phyloP scores from a whole-genome alignment of 2,113 vertebrate species.

The Cacatua alba region DNA sequence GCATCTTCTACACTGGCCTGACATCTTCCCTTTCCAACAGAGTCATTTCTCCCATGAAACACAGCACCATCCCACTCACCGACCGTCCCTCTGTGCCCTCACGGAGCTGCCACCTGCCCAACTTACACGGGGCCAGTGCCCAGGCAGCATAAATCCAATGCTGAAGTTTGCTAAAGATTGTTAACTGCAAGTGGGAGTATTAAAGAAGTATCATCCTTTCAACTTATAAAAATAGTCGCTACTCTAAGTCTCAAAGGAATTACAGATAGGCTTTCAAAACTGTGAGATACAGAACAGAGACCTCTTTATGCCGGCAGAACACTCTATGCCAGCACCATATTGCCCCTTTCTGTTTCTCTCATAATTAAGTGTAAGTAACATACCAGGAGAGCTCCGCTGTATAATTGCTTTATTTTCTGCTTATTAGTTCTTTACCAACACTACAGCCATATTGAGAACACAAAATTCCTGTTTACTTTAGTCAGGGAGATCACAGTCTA shows the following conservation, averaged over 20 bases:
- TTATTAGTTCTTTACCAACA: conserved; percentile 81
- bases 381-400: conserved; percentile 78
- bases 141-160: not conserved
- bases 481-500: conserved; percentile 79
- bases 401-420: conserved; percentile 84
- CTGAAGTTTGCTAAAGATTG: not conserved
- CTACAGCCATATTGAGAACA: conserved; percentile 81
- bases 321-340: not conserved
- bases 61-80: fast-evolving
- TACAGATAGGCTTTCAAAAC: not conserved
- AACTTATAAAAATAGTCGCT: not conserved
- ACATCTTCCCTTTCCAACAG: not conserved
- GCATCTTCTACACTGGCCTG: fast-evolving
- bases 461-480: conserved; percentile 76
- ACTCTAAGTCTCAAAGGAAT: not conserved
- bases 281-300: not conserved
- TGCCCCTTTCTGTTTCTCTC: conserved; percentile 57
- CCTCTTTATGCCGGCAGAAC: not conserved
- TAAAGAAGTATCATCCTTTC: not conserved
- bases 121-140: fast-evolving
- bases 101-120: not conserved
- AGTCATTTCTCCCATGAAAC: not conserved
- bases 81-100: fast-evolving
- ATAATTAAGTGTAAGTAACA: conserved; percentile 50
- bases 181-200: not conserved